These are phyloP conservation scores for Chaetophractus vellerosus DNA, from an alignment of 2,797 vertebrate species.

Conservation along the genomic window DNA sequence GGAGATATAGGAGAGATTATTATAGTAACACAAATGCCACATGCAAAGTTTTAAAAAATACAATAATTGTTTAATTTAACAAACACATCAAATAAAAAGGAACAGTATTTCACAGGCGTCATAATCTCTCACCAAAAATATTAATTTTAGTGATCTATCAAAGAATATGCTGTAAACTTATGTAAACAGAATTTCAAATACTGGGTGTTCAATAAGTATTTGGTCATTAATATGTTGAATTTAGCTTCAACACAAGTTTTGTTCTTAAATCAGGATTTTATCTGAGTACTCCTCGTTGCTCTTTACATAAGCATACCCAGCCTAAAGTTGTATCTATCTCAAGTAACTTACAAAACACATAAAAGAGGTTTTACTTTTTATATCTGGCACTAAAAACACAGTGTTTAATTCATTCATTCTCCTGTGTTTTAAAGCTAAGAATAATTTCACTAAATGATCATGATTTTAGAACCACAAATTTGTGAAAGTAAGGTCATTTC, in stretches of 20 bases:
- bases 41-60: slow-evolving; percentile 41
- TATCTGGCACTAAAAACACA: slow-evolving; percentile 56
- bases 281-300: not conserved
- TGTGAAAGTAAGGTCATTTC: slow-evolving; percentile 42
- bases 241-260: slow-evolving; percentile 4
- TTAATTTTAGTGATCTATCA: slow-evolving; percentile 35
- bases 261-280: slow-evolving; percentile 55
- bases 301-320: not conserved
- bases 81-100: slow-evolving; percentile 14
- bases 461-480: slow-evolving; percentile 55
- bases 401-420: slow-evolving; percentile 49
- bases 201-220: slow-evolving; percentile 24
- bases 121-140: slow-evolving; percentile 62
- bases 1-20: slow-evolving; percentile 54
- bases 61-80: slow-evolving; percentile 28
- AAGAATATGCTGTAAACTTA: slow-evolving; percentile 62
- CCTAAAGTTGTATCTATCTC: not conserved
- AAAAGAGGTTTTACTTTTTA: slow-evolving; percentile 30
- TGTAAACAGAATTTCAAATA: not conserved
- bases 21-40: slow-evolving; percentile 25
- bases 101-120: not conserved
- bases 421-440: slow-evolving; percentile 52
- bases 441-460: slow-evolving; percentile 53
- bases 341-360: slow-evolving; percentile 56
- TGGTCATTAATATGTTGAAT: slow-evolving; percentile 47